Conservation (phyloP, 2,113 vertebrate species). For the Rattus norvegicus region GRCr8 NC_086031.1:92707501-92708000, state of each 20-base stretch:
- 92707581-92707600: too few species aligned
- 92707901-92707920: background rate
- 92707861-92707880: background rate
- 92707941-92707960: background rate
- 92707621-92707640: too few species aligned
- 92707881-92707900: background rate
- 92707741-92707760: background rate
- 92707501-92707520: background rate
- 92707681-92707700: background rate
- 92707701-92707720: background rate
- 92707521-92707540: background rate
- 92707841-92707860: background rate
- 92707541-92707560: background rate
- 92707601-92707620: too few species aligned
- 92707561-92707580: background rate
- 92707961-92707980: background rate
- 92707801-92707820: background rate
- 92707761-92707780: background rate
- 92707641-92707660: too few species aligned
- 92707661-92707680: too few species aligned
- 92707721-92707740: background rate
- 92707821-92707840: background rate
- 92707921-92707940: background rate
- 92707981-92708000: background rate
- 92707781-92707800: background rate